phyloP scores from a whole-genome alignment of 1,140 invertebrate genomes.

The Caerostris darwini region DNA sequence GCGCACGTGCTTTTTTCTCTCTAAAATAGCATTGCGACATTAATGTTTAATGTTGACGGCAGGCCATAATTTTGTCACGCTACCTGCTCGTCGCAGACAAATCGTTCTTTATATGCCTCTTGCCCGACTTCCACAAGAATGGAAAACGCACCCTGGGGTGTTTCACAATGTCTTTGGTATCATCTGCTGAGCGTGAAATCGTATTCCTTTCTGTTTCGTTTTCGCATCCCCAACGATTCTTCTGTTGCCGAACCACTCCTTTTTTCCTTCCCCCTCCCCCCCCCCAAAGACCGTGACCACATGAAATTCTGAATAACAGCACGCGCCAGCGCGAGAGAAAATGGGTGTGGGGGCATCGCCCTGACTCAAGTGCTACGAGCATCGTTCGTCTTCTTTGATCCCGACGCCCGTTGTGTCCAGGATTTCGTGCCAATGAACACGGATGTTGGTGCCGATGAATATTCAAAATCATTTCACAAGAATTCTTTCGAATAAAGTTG shows the following conservation, averaged over 20 bases:
- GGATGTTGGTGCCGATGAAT: too few species aligned
- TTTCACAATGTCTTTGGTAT: slow-evolving; percentile 55
- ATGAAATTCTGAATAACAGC: too few species aligned
- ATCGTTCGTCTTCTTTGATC: too few species aligned
- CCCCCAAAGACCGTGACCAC: slow-evolving; percentile 7
- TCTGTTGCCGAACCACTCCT: not conserved
- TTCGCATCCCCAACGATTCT: not conserved
- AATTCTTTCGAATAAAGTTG: too few species aligned
- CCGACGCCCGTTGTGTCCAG: too few species aligned
- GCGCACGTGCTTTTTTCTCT: too few species aligned
- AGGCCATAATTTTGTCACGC: slow-evolving; percentile 5
- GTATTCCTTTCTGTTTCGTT: slow-evolving; percentile 39
- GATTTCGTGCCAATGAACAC: too few species aligned
- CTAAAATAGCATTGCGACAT: too few species aligned
- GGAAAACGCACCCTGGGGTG: slow-evolving; percentile 33
- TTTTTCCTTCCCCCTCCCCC: not conserved
- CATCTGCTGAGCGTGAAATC: slow-evolving; percentile 54
- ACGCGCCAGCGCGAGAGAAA: too few species aligned
- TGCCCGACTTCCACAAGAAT: slow-evolving; percentile 9
- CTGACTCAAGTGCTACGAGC: too few species aligned
- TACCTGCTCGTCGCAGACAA: not conserved
- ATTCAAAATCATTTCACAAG: too few species aligned
- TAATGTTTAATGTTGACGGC: not conserved
- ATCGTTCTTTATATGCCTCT: not conserved
- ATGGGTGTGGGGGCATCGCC: too few species aligned